These are phyloP conservation scores for Larimichthys polyactis DNA, from an alignment of 2,113 vertebrate species.

Conservation along the genomic window DNA sequence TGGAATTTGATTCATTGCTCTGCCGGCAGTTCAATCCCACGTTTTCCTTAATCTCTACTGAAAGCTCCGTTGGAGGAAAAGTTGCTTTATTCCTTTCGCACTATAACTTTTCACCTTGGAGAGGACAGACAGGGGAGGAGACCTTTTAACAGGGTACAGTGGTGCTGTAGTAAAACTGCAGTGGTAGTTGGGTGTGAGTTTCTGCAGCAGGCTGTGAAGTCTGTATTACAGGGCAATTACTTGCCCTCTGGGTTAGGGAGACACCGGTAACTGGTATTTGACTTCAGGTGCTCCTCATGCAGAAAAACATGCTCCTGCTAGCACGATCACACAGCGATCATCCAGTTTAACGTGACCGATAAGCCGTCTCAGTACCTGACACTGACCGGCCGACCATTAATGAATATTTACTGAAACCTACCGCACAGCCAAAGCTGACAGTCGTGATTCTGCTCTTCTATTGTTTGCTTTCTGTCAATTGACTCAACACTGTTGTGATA, in stretches of 20 bases:
- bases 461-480: slow-evolving; percentile 38
- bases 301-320: slow-evolving; percentile 25
- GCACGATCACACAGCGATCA: slow-evolving; percentile 2
- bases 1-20: slow-evolving; percentile 38
- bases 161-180: slow-evolving; percentile 23
- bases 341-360: slow-evolving; percentile 39
- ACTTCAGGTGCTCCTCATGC: slow-evolving; percentile 26
- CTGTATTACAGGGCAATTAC: slow-evolving; percentile 54
- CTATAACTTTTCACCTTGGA: slow-evolving; percentile 21
- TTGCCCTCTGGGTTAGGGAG: slow-evolving; percentile 31
- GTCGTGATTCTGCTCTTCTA: slow-evolving; percentile 22
- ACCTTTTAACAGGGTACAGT: slow-evolving; percentile 1
- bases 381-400: slow-evolving; percentile 9
- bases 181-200: slow-evolving; percentile 54
- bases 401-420: slow-evolving; percentile 45
- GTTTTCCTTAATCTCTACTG: slow-evolving; percentile 17
- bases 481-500: slow-evolving; percentile 58
- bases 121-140: background rate
- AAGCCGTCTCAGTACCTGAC: slow-evolving; percentile 18
- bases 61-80: slow-evolving; percentile 3
- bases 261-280: slow-evolving; percentile 17
- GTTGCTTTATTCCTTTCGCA: slow-evolving; percentile 5
- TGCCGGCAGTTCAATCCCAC: background rate
- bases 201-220: slow-evolving; percentile 50
- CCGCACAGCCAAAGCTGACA: slow-evolving; percentile 28